Evolutionary conservation across 2,888 invertebrate genomes (phyloP).

Genomic region (Orchestes rusci): DNA sequence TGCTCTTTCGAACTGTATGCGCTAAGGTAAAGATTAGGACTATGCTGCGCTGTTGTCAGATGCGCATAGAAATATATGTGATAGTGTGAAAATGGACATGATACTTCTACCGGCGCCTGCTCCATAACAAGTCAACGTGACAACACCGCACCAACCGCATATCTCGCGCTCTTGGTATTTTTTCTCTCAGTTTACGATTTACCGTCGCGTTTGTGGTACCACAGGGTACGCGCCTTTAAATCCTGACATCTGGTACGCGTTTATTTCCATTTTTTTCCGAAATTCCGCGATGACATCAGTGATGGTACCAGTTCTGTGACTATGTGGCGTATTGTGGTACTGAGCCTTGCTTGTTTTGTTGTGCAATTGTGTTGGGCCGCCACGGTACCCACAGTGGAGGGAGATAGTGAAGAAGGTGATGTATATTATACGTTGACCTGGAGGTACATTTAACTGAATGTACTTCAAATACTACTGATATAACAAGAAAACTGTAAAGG

Average conservation of each 20-base stretch:
- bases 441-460: not conserved
- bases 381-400: not conserved
- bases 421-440: too few species aligned
- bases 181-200: slow-evolving; percentile 5
- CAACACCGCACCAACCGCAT: not conserved
- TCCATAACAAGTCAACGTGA: too few species aligned
- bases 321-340: slow-evolving; percentile 8
- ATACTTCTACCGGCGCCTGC: too few species aligned
- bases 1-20: too few species aligned
- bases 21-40: too few species aligned
- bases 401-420: slow-evolving; percentile 5
- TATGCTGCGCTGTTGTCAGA: slow-evolving; percentile 3
- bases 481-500: too few species aligned
- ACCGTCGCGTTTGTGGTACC: slow-evolving; percentile 1
- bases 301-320: slow-evolving; percentile 6
- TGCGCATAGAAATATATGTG: too few species aligned
- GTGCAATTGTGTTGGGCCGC: slow-evolving; percentile 3
- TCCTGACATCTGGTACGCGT: not conserved
- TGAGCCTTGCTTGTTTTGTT: slow-evolving; percentile 6
- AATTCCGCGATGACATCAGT: slow-evolving; percentile 1
- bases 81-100: too few species aligned
- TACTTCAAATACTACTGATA: too few species aligned
- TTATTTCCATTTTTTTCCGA: not conserved
- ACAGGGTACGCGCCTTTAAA: too few species aligned
- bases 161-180: slow-evolving; percentile 13